These are phyloP conservation scores for Onychomys arenicola DNA, from an alignment of 2,797 vertebrate species.

Conservation along the genomic window DNA sequence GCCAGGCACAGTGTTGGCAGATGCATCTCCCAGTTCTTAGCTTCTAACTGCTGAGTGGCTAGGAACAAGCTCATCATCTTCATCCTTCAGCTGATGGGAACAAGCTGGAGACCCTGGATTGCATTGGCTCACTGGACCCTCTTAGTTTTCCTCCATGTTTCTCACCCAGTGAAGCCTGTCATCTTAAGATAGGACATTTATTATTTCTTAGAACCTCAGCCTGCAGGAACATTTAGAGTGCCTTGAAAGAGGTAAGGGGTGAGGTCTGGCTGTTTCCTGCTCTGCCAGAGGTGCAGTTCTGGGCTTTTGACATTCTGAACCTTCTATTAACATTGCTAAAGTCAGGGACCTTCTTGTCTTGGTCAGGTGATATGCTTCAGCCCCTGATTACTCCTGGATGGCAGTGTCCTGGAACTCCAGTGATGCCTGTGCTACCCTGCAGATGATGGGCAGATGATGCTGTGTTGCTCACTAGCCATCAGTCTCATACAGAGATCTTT, in stretches of 20 bases:
- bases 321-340: not conserved
- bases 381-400: not conserved
- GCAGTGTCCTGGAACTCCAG: not conserved
- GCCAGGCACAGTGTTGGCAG: not conserved
- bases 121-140: not conserved
- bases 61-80: not conserved
- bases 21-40: not conserved
- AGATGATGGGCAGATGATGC: not conserved
- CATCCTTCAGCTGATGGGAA: not conserved
- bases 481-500: not conserved
- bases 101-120: not conserved
- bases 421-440: not conserved
- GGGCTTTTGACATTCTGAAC: not conserved
- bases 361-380: not conserved
- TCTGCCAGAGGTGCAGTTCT: not conserved
- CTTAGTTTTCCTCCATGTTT: not conserved
- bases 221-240: not conserved
- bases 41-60: not conserved
- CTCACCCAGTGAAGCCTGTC: not conserved
- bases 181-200: not conserved
- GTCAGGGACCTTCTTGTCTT: not conserved
- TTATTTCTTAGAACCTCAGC: not conserved
- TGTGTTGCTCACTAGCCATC: not conserved
- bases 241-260: not conserved
- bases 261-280: not conserved